Evolutionary conservation across 1,140 invertebrate genomes (phyloP), one percentile per base, ranked within the genome.

Genomic region (Proctacanthus coquilletti): DNA sequence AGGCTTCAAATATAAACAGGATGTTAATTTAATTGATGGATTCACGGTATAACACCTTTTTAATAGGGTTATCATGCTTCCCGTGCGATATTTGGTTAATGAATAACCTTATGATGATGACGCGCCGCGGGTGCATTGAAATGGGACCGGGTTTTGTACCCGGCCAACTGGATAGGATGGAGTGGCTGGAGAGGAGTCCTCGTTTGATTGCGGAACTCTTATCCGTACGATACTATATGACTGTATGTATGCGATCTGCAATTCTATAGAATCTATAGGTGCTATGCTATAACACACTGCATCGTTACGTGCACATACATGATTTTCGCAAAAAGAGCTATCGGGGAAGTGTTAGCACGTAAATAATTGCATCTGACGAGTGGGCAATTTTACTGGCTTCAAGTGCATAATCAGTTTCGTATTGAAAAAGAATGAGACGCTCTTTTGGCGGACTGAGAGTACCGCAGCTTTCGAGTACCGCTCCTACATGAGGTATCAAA

Each of bases 11-110:
- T 13, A 27, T 27, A 27, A 27, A 27, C 13, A 27, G 23, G 23
- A 8, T 27, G 23, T 27, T 27, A 27, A 27, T 27, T 27, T 27
- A 27, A 27, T 27, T 27, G 23, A 27, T 27, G 23, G 13, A 27
- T 27, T 27, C 13, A 27, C 23, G 23, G 8, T 27, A 27, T 27
- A 27, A 27, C 23, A 27, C 23, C 23, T 27, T 27, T 27, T 27
- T 27, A 27, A 27, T 27, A 13, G 23, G 23, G 23, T 27, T 27
- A 27, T 13, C 23, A 27, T 27, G 13, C 23, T n/a, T n/a, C n/a
- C n/a, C n/a, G n/a, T n/a, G 13, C 23, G 23, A 27, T 27, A 27
- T 27, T 27, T 13, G 23, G 23, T 27, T 27, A 27, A 27, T 27
- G 23, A 27, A 27, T 27, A 27, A 27, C 8, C 23, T 27, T 8